A percentile compares a stretch with the other conserved stretches of the same genome.
Conservation (phyloP, 2,888 invertebrate species). For the Lordiphosa fenestrarum region DNA sequence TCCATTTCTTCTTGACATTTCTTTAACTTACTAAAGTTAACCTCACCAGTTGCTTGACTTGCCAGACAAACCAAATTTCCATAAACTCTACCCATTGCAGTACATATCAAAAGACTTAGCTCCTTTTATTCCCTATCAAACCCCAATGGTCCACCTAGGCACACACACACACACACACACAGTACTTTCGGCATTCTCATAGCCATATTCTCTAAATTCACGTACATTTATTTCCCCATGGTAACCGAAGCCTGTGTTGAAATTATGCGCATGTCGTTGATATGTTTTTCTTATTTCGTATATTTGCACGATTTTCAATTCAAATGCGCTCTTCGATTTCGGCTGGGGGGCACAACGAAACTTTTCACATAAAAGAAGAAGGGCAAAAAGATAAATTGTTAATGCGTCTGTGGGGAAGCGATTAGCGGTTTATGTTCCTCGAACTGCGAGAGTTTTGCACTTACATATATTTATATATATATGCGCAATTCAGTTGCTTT, state of each 20-base stretch:
- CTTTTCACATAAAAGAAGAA: constrained; percentile 71
- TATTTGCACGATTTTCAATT: constrained; percentile 61
- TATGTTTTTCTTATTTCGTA: constrained; percentile 32
- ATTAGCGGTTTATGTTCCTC: constrained; percentile 70
- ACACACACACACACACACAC: constrained; percentile 13
- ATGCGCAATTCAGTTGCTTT: not conserved
- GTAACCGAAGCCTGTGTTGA: constrained; percentile 36
- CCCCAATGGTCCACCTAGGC: constrained; percentile 36
- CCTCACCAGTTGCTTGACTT: too few relatives aligned
- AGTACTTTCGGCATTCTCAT: constrained; percentile 1
- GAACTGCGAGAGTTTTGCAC: constrained; percentile 20
- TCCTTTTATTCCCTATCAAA: constrained; percentile 16
- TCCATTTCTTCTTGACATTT: too few relatives aligned
- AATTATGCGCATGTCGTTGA: constrained; percentile 54
- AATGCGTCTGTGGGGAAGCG: constrained; percentile 76
- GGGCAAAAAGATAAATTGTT: constrained; percentile 72
- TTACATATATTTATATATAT: too few relatives aligned
- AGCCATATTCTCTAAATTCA: constrained; percentile 17
- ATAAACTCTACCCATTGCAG: not conserved
- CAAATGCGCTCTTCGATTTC: constrained; percentile 51
- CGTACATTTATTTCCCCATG: constrained; percentile 45
- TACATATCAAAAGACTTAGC: not conserved
- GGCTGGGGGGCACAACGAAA: constrained; percentile 37
- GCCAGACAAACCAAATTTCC: too few relatives aligned
- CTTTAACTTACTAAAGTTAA: too few relatives aligned